Evolutionary conservation across 2,888 invertebrate genomes (phyloP).

Genomic region (Cotesia congregata): DNA sequence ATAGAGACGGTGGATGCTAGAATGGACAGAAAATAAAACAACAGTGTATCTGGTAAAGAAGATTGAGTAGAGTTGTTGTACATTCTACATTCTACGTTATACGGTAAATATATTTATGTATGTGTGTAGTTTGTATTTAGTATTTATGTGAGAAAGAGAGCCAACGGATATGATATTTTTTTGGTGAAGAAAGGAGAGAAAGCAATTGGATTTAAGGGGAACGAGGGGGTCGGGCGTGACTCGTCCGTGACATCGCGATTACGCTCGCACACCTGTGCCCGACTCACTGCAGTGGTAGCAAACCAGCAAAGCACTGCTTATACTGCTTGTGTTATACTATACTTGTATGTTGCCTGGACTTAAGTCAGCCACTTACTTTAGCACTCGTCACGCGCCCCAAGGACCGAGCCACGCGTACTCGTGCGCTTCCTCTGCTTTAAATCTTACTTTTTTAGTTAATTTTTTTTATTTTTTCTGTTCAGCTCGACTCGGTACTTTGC

Average conservation of each 20-base stretch:
- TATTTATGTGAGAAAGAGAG: not conserved
- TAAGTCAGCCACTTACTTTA: constrained; percentile 63
- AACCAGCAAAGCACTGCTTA: not conserved
- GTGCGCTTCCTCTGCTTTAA: constrained; percentile 31
- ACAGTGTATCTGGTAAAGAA: constrained; percentile 20
- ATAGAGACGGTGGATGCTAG: constrained; percentile 43
- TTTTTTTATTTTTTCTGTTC: not conserved
- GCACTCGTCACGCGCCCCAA: constrained; percentile 63
- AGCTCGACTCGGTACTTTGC: not conserved
- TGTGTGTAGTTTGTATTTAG: not conserved
- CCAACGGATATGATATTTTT: constrained; percentile 10
- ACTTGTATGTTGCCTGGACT: constrained; percentile 48
- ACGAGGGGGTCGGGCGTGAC: constrained; percentile 58
- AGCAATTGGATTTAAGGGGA: constrained; percentile 33
- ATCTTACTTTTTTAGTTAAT: constrained; percentile 35
- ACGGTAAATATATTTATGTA: not conserved
- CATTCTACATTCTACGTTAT: too few species aligned
- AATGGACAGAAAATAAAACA: constrained; percentile 37
- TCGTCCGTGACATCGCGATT: constrained; percentile 68
- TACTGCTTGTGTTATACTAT: constrained; percentile 23
- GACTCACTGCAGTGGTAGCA: constrained; percentile 22
- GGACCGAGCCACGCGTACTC: constrained; percentile 54
- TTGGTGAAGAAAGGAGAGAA: constrained; percentile 31
- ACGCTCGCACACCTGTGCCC: constrained; percentile 66
- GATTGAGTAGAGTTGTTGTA: constrained; percentile 1